phyloP scores from a whole-genome alignment of 2,888 invertebrate genomes.

The Lomographa bimaculata region DNA sequence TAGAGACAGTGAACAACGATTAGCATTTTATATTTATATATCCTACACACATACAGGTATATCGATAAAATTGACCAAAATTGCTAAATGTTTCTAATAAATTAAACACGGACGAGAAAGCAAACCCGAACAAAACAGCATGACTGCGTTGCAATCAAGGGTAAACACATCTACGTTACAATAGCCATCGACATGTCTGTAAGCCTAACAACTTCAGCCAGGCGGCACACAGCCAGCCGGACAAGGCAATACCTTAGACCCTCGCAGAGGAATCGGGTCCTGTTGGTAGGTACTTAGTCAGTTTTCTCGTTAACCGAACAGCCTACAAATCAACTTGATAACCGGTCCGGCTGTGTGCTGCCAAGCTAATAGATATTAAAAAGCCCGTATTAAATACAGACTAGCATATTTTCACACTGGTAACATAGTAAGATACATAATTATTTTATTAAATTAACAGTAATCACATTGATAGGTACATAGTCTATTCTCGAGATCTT shows the following conservation, averaged over 20 bases:
- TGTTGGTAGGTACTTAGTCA: too few species aligned
- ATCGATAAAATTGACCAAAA: slow-evolving; percentile 73
- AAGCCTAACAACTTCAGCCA: slow-evolving; percentile 49
- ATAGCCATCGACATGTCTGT: slow-evolving; percentile 44
- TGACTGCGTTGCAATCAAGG: slow-evolving; percentile 35
- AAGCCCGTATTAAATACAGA: slow-evolving; percentile 63
- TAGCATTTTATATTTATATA: slow-evolving; percentile 54
- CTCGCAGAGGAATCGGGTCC: too few species aligned
- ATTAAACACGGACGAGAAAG: slow-evolving; percentile 24
- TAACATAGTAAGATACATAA: slow-evolving; percentile 43
- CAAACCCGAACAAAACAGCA: slow-evolving; percentile 20
- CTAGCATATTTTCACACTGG: slow-evolving; percentile 48
- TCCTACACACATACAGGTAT: slow-evolving; percentile 62
- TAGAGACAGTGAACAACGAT: slow-evolving; percentile 53
- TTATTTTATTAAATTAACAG: slow-evolving; percentile 61
- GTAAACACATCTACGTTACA: slow-evolving; percentile 36
- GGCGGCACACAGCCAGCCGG: too few species aligned
- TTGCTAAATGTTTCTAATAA: slow-evolving; percentile 63
- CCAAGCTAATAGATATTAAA: slow-evolving; percentile 45
- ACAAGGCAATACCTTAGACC: too few species aligned
- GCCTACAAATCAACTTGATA: too few species aligned
- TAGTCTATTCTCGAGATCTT: slow-evolving; percentile 74
- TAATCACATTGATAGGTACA: slow-evolving; percentile 75
- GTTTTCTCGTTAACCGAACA: too few species aligned
- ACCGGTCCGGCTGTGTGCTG: too few species aligned